Base-by-base conservation (phyloP, 1,140 invertebrate species). In the Pseudomyrmex sp. region DNA sequence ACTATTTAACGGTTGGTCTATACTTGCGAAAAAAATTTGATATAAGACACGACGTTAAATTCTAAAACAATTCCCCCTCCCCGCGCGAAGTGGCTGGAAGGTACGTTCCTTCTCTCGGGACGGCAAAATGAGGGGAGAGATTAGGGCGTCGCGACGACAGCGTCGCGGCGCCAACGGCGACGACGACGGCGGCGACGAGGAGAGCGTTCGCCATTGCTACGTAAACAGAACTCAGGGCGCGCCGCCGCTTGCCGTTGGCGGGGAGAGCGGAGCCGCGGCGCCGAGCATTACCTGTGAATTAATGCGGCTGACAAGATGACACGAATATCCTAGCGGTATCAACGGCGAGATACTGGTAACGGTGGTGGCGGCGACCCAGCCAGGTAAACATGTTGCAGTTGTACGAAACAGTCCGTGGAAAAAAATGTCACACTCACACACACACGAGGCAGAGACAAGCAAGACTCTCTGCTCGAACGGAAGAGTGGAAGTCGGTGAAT, bases 321-420 rank as follows among this genome's bases (percentile, higher is more conserved):
- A 83, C 88, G 85, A 88, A 80, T 62, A 85, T 89, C 92, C 91
- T 91, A 66, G 86, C 77, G 84, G 77, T 66, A 76, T 76, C 18
- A n/a, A 79, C 12, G 12, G 48, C 23, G 26, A 44, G 46, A 10
- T 20, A 56, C 56, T 90, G 85, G 84, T 84, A 88, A 86, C 88
- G 88, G 82, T 89, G 86, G 91, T 89, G 84, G 88, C 85, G 88
- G 90, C 89, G 85, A 88, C 87, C 87, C 84, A 91, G 90, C 90
- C 91, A 90, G 90, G 92, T 94, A 93, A 93, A 93, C 93, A 93
- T 94, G 91, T 93, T 93, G 92, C 88, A 91, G 87, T 88, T 92
- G 93, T 90, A 20, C 66, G 44, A 72, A 35, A 72, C n/a, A 18
- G 50, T 35, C 54, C 5, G 35, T 70, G 44, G 90, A 92, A 92